These are phyloP conservation scores for Acipenser transmontanus DNA, from an alignment of 2,797 vertebrate genomes.

Conservation along the genomic window DNA sequence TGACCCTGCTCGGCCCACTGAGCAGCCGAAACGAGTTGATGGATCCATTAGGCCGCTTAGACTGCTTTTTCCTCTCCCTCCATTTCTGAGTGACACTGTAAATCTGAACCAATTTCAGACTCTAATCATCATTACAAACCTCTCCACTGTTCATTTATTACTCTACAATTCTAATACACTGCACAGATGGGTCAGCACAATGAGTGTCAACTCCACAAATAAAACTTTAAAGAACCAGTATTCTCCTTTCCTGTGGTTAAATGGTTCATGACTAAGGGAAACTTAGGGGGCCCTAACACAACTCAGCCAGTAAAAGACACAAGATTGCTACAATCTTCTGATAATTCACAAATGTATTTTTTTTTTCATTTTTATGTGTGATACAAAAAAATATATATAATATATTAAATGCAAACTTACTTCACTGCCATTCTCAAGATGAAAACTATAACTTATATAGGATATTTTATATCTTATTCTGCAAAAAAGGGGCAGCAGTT, in stretches of 20 bases:
- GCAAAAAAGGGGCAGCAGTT: too few species aligned
- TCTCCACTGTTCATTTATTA: conserved; percentile 96
- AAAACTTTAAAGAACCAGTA: conserved; percentile 68
- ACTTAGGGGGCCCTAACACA: too few species aligned
- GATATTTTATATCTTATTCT: too few species aligned
- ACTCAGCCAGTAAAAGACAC: too few species aligned
- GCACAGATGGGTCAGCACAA: conserved; percentile 74
- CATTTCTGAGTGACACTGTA: conserved; percentile 96
- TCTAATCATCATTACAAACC: conserved; percentile 99
- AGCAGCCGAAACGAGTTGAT: conserved; percentile 97
- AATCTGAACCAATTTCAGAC: conserved; percentile 99
- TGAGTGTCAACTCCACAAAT: conserved; percentile 45
- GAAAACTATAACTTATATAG: too few species aligned
- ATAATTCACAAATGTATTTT: too few species aligned
- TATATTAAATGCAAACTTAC: too few species aligned
- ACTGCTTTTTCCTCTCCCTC: conserved; percentile 85
- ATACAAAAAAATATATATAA: too few species aligned
- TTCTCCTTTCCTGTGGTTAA: conserved; percentile 69
- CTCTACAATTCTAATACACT: conserved; percentile 83
- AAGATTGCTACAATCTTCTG: too few species aligned
- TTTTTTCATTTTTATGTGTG: too few species aligned
- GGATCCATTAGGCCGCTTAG: conserved; percentile 99
- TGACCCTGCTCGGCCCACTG: conserved; percentile 98
- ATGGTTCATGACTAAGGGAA: conserved; percentile 69
- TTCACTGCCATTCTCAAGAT: too few species aligned